Base-by-base conservation (phyloP, 2,797 vertebrate species). In the Pangasius djambal region DNA sequence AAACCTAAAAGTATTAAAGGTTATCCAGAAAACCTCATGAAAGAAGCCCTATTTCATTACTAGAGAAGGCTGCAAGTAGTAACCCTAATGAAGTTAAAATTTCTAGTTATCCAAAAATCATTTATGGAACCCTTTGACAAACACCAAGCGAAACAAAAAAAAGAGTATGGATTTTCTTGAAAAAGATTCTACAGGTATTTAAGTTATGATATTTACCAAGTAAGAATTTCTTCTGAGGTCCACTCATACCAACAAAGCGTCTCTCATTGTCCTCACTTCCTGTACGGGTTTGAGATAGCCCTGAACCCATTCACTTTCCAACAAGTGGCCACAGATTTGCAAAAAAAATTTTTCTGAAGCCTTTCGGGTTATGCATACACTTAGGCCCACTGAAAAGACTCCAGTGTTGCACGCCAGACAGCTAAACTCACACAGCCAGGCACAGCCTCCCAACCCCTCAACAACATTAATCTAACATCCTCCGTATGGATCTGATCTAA, bases 341-440 rank as follows among this genome's bases (percentile, higher is more conserved):
- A 94, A 93, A 40, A 40, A 40, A 40, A 40, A 40, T 44, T 77
- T 59, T 86, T 91, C 52, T 86, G 92, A 92, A 86, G 82, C 48
- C 48, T 91, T 93, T 91, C 88, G 92, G 57, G 90, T 91, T 92
- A 90, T 90, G 81, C 0, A 4, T 88, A 89, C 88, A 93, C 61
- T 89, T 52, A 92, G 88, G 57, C 44, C 93, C 93, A 95, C 95
- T 85, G 67, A 85, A 96, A 96, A 96, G 94, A 94, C 95, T 95
- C 94, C 94, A 92, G 93, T 94, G 94, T 95, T 94, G 65, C 94
- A 95, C 93, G 93, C 91, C 95, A 97, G 95, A 95, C 95, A 95
- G 94, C 95, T 70, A 65, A 84, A 86, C 95, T 94, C 95, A 95
- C 96, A 95, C 94, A 95, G 92, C 92, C 92, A 92, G 94, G 94